Percentiles rank a stretch among this genome's conserved stretches.
phyloP scores from a whole-genome alignment of 37 sponge, comb jelly and placozoan genomes.

The Halichondria panicea region DNA sequence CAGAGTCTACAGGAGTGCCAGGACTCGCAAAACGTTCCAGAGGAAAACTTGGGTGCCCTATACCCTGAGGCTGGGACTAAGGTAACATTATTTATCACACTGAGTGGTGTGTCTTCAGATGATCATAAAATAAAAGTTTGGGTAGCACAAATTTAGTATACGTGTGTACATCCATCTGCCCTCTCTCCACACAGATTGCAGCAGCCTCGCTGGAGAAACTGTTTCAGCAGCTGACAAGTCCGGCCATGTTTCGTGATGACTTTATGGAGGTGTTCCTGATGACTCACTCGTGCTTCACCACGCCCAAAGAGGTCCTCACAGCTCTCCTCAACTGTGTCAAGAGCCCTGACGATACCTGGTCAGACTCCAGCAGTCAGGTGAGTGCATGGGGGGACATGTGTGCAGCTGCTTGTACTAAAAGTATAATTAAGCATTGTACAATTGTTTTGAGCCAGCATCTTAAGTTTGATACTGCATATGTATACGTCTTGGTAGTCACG shows the following conservation, averaged over 20 bases:
- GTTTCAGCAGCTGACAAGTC: conserved; percentile 67
- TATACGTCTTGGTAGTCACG: not conserved
- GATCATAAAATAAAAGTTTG: not conserved
- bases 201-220: conserved; percentile 88
- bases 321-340: conserved; percentile 69
- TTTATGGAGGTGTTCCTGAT: conserved; percentile 69
- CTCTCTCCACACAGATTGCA: conserved; percentile 54
- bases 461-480: not conserved
- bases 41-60: not conserved
- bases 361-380: conserved; percentile 32
- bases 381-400: not conserved
- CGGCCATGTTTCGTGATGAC: conserved; percentile 41
- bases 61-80: conserved; percentile 29
- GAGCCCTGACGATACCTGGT: not conserved
- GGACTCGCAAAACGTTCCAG: not conserved
- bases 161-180: conserved; percentile 16
- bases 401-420: not conserved
- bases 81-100: conserved; percentile 6
- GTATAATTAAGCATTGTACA: too few relatives aligned
- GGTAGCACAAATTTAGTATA: not conserved
- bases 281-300: conserved; percentile 70
- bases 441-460: too few relatives aligned
- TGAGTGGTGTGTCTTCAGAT: not conserved
- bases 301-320: conserved; percentile 57
- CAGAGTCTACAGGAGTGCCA: conserved; percentile 30